Conservation (phyloP, 37 sponge, comb jelly and placozoan genomes). For the Aplysina aerophoba region DNA sequence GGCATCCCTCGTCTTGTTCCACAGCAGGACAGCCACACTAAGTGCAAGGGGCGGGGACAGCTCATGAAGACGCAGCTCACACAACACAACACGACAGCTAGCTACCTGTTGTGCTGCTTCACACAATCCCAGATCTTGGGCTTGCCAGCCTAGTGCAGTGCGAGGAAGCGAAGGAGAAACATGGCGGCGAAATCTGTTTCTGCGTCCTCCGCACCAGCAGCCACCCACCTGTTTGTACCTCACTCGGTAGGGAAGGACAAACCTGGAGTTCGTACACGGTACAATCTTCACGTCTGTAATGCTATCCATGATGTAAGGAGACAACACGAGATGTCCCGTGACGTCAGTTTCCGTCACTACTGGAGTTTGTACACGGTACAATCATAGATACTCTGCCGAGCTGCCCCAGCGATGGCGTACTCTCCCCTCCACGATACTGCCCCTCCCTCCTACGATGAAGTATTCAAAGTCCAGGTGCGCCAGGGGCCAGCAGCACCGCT, state of each 20-base stretch:
- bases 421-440: no score
- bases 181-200: no score
- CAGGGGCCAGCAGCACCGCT: no score
- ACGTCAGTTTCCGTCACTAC: no score
- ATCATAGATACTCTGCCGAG: no score
- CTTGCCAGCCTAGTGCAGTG: constrained; percentile 61
- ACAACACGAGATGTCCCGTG: no score
- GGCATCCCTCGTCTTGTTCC: constrained; percentile 72
- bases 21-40: constrained; percentile 86
- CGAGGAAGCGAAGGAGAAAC: no score
- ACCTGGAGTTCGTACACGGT: constrained; percentile 68
- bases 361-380: no score
- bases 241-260: constrained; percentile 83
- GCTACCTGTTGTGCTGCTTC: constrained; percentile 90
- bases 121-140: constrained; percentile 84
- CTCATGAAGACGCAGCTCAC: constrained; percentile 18
- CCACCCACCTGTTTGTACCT: constrained; percentile 77
- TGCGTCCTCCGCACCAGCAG: background rate
- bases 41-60: background rate
- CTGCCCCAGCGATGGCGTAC: no score
- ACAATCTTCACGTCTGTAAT: constrained; percentile 63
- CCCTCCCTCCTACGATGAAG: no score
- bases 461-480: no score
- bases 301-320: constrained; percentile 55
- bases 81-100: no score